A percentile compares a stretch with the other conserved stretches of the same genome.
phyloP scores from a whole-genome alignment of 2,888 invertebrate genomes.

The Rosalia funebris region DNA sequence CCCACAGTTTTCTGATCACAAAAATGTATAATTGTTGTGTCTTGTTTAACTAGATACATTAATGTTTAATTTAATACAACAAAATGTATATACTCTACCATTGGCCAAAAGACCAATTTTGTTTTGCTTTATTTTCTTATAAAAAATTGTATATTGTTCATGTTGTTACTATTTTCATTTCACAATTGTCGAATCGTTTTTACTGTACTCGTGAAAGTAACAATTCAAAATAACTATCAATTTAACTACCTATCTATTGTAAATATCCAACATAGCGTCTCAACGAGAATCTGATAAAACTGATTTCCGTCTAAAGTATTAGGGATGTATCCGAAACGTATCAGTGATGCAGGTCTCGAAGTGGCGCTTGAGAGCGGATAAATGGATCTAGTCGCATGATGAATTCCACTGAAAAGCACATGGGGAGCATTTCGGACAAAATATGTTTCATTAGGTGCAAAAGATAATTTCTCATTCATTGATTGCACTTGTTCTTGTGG shows the following conservation, averaged over 20 bases:
- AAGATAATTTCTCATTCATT: background rate
- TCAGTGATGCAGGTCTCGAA: constrained; percentile 54
- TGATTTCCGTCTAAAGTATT: constrained; percentile 3
- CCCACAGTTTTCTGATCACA: too few relatives aligned
- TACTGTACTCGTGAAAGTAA: background rate
- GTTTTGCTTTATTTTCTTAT: too few relatives aligned
- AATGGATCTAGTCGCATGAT: constrained; percentile 55
- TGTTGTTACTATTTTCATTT: too few relatives aligned
- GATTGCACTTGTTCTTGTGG: background rate
- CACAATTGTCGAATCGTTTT: too few relatives aligned
- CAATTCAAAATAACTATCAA: constrained; percentile 30
- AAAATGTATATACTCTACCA: too few relatives aligned
- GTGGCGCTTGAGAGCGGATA: constrained; percentile 49
- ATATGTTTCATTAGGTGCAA: background rate
- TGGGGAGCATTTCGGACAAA: constrained; percentile 26
- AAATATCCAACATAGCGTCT: constrained; percentile 34
- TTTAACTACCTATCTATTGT: constrained; percentile 38
- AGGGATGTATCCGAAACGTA: constrained; percentile 31
- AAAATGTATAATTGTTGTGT: too few relatives aligned
- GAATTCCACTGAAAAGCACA: constrained; percentile 53
- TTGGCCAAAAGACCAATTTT: too few relatives aligned
- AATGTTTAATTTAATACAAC: too few relatives aligned
- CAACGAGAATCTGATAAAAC: constrained; percentile 18
- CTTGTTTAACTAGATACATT: too few relatives aligned
- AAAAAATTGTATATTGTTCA: too few relatives aligned